phyloP scores from a whole-genome alignment of 2,888 invertebrate species.

The Matsumyia berberina region DNA sequence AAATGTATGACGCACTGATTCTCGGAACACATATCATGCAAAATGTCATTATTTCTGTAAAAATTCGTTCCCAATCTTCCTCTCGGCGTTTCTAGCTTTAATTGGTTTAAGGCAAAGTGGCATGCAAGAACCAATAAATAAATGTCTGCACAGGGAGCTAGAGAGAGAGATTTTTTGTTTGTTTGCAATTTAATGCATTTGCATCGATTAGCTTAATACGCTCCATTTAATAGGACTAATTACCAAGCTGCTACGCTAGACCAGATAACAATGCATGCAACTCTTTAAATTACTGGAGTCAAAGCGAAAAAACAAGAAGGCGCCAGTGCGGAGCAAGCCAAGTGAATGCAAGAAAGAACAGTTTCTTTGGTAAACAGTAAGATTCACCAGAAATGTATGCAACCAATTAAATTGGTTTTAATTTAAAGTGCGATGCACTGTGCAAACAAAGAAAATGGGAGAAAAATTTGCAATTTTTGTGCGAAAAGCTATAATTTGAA shows the following conservation, averaged over 20 bases:
- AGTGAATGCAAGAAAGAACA: background rate
- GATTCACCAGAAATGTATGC: constrained; percentile 29
- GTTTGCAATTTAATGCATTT: constrained; percentile 48
- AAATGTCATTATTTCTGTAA: constrained; percentile 36
- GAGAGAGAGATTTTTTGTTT: constrained; percentile 18
- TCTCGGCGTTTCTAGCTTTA: constrained; percentile 27
- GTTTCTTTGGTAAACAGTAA: constrained; percentile 24
- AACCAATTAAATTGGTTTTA: constrained; percentile 28
- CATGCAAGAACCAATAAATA: constrained; percentile 28
- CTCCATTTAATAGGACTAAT: constrained; percentile 53
- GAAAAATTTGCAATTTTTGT: background rate
- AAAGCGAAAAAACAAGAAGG: background rate
- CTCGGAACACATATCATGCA: constrained; percentile 42
- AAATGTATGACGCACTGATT: constrained; percentile 31
- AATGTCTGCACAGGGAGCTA: constrained; percentile 15
- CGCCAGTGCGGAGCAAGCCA: background rate
- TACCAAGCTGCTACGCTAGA: constrained; percentile 25
- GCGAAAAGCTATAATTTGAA: no score
- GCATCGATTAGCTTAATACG: constrained; percentile 62
- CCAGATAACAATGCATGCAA: constrained; percentile 37
- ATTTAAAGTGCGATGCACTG: constrained; percentile 37
- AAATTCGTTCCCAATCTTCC: constrained; percentile 45
- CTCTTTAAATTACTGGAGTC: constrained; percentile 17
- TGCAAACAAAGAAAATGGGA: background rate
- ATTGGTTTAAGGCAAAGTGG: constrained; percentile 60